These are phyloP conservation scores for Paracanthobrama guichenoti DNA, from an alignment of 2,113 vertebrate species.

Conservation along the genomic window DNA sequence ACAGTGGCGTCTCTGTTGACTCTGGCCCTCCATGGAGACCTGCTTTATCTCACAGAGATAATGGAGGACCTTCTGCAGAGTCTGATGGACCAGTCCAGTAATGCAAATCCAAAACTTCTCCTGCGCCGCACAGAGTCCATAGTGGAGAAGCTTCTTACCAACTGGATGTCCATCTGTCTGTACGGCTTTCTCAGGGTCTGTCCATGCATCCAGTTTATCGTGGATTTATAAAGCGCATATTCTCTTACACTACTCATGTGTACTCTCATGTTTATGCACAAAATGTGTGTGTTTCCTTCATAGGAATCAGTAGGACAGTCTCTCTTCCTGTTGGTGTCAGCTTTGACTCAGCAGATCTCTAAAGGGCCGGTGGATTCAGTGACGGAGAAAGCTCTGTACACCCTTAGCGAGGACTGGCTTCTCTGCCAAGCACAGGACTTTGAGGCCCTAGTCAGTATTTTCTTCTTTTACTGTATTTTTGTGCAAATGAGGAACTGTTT, in stretches of 20 bases:
- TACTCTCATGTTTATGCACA: neutral
- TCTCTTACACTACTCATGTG: neutral
- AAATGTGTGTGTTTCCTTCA: neutral
- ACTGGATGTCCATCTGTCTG: constrained; percentile 97
- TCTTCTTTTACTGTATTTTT: constrained; percentile 13
- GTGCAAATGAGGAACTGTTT: neutral
- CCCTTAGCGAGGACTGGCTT: constrained; percentile 94
- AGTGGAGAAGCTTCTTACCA: constrained; percentile 93
- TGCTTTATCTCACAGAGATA: constrained; percentile 87
- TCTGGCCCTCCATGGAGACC: constrained; percentile 87
- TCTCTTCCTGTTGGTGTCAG: constrained; percentile 88
- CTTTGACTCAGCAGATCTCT: constrained; percentile 88
- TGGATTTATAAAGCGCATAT: neutral
- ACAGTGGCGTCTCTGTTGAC: constrained; percentile 89
- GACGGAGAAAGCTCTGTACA: constrained; percentile 92
- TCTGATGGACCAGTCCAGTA: constrained; percentile 87
- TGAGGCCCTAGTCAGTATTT: constrained; percentile 79
- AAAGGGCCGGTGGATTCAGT: constrained; percentile 92
- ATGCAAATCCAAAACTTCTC: constrained; percentile 88
- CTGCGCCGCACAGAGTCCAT: constrained; percentile 90
- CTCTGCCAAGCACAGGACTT: constrained; percentile 93
- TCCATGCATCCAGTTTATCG: neutral
- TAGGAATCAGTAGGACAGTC: constrained; percentile 92
- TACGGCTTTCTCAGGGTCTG: constrained; percentile 92
- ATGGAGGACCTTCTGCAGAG: constrained; percentile 86